A percentile compares a stretch with the other conserved stretches of the same genome.
Conservation (phyloP, 2,113 vertebrate species). For the Eolophus roseicapilla region DNA sequence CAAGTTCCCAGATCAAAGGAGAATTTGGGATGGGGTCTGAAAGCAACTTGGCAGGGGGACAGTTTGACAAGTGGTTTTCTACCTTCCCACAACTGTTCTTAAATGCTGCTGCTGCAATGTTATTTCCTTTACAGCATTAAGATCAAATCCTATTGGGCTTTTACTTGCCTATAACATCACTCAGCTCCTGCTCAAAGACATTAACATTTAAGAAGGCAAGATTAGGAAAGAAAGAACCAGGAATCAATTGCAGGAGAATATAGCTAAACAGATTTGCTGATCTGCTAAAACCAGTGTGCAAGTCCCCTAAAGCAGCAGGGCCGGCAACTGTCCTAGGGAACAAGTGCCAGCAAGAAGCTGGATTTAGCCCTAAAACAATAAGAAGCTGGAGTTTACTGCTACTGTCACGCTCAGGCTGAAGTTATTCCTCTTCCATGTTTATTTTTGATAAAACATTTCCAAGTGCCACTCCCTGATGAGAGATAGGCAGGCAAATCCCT, state of each 20-base stretch:
- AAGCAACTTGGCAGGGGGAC: neutral
- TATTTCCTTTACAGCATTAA: neutral
- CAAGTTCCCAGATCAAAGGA: neutral
- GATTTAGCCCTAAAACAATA: slow-evolving; percentile 25
- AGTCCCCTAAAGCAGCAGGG: neutral
- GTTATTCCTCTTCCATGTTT: neutral
- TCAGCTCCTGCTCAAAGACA: neutral
- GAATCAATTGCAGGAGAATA: neutral
- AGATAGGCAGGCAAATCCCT: neutral
- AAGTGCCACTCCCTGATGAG: slow-evolving; percentile 23
- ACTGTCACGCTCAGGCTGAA: neutral
- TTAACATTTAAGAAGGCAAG: neutral
- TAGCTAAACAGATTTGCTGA: neutral
- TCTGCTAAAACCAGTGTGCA: neutral
- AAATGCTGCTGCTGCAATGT: neutral
- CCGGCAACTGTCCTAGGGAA: neutral
- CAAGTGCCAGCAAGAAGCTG: slow-evolving; percentile 7
- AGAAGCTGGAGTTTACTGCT: neutral
- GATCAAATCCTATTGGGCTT: neutral
- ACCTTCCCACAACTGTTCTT: neutral
- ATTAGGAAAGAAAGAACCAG: neutral
- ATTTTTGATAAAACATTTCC: slow-evolving; percentile 20
- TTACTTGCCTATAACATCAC: neutral
- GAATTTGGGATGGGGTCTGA: neutral
- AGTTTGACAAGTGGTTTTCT: neutral